Evolutionary conservation across 2,797 vertebrate genomes (phyloP).

Genomic region (Kryptolebias ocellatus): DNA sequence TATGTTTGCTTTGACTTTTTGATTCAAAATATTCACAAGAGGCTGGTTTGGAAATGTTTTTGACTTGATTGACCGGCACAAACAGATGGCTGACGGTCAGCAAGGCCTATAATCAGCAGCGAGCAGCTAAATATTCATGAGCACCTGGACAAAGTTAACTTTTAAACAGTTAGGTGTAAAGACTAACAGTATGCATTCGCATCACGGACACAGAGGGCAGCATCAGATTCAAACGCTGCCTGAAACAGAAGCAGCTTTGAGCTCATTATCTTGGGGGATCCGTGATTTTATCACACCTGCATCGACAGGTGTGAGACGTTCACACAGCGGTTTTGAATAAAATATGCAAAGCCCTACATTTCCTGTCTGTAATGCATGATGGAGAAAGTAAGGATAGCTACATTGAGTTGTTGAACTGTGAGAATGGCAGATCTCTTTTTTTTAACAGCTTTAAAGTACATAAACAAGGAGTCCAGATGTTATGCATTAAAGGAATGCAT

Average conservation of each 20-base stretch:
- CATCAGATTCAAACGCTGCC: conserved; percentile 21
- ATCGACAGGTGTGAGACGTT: conserved; percentile 48
- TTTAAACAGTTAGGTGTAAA: conserved; percentile 43
- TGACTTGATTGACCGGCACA: conserved; percentile 60
- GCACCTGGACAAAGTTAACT: conserved; percentile 74
- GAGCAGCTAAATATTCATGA: conserved; percentile 74
- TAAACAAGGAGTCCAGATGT: neutral
- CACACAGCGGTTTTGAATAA: conserved; percentile 31
- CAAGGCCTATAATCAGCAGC: conserved; percentile 41
- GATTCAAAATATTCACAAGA: conserved; percentile 56
- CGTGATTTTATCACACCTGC: conserved; percentile 41
- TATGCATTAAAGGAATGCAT: no score
- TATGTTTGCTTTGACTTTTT: conserved; percentile 28
- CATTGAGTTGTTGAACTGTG: conserved; percentile 3
- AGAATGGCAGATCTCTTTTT: conserved; percentile 24
- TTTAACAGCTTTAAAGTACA: conserved; percentile 9
- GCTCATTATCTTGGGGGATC: conserved; percentile 45
- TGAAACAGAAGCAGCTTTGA: conserved; percentile 30
- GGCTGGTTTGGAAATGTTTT: conserved; percentile 45
- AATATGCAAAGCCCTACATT: conserved; percentile 17
- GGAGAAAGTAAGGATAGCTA: conserved; percentile 14
- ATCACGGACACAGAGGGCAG: conserved; percentile 38
- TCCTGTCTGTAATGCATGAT: conserved; percentile 8
- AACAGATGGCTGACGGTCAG: conserved; percentile 67
- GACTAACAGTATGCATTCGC: conserved; percentile 32